Evolutionary conservation across 2,113 vertebrate genomes (phyloP), one percentile per base, ranked within the genome.

Genomic region (Laticauda laticaudata): DNA sequence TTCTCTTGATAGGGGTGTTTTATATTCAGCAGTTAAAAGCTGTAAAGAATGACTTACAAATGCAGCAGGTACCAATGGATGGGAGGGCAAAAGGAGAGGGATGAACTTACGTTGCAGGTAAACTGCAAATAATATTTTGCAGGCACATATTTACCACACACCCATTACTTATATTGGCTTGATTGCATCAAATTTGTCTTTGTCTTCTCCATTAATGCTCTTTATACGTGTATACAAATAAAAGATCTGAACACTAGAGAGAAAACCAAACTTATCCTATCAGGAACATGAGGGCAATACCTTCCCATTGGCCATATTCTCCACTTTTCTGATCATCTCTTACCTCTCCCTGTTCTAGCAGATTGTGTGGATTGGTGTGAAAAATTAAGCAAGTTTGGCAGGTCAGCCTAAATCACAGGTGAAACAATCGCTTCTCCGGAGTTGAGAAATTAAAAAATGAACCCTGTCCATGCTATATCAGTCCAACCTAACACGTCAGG

Each of bases 41-140:
- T 88, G 51, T 88, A 92, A 92, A 92, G 55, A n/a, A n/a, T 64
- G 87, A 90, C 69, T 90, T 93, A 86, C 88, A 59, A 93, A 81
- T 86, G 69, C 20, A 53, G 69, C 57, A 93, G 64, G 21, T 61
- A 29, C 29, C 10, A 29, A 55, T 4, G 20, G 20, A 2, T 20
- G 87, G 34, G 57, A 89, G 51, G 14, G 34, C 61, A 21, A 51
- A 75, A n/a, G n/a, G 20, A 34, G 21, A 56, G 6, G 43, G 81
- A 59, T 48, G 43, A 18, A 59, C 39, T 21, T 8, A 39, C 34
- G n/a, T n/a, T 34, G 20, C 48, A 88, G 26, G 43, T 18, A 89
- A 59, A 12, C 21, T 57, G 20, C 51, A 54, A 23, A 43, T 81
- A 43, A 43, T 81, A 43, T 9, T 81, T 81, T 81, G 92, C 54